Evolutionary conservation across 2,797 vertebrate genomes (phyloP), one percentile per base, ranked within the genome.

Genomic region (Enteromius radiatus): DNA sequence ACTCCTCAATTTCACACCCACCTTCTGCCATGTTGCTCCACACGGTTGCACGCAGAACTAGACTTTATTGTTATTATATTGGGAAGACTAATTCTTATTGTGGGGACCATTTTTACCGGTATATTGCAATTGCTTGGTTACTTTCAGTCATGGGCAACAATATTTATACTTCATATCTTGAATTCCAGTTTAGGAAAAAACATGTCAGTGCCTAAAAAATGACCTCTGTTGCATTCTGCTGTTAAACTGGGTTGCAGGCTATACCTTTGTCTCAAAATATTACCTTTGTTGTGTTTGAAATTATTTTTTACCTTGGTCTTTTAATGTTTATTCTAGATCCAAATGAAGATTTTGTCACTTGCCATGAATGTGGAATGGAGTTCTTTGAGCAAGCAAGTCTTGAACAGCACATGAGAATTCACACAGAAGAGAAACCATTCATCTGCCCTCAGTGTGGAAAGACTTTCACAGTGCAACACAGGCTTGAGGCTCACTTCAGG

Each of bases 301-400:
- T 71, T 4, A 31, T 49, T 31, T 43, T 71, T 71, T 45, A 71
- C 69, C 12, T 21, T 33, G 2, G 33, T 33, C 10, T 73, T 71
- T 71, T 71, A 3, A 49, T 49, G 43, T 49, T 73, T 19, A 73
- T 73, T 73, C 31, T 49, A 73, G 69, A n/a, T 52, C 65, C 12
- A 36, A 68, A 14, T 12, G 69, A 73, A 52, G 45, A 52, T 21
- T 33, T 19, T 33, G 9, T 21, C 17, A 73, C 47, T 31, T 73
- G 26, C 17, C 45, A 31, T 52, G 45, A 73, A 52, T 49, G 17
- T 73, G 69, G 45, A 17, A 73, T 49, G 26, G 4, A 3, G 31
- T 49, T 49, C 45, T 31, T 47, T 12, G 26, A 52, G 26, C 9
- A 52, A 73, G 43, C 15, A 3, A 71, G 69, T 26, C 15, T 49